A percentile compares a stretch with the other conserved stretches of the same genome.
Evolutionary conservation across 92 coral and sea anemone species (phyloP).

Genomic region (Anthopleura xanthogrammica): DNA sequence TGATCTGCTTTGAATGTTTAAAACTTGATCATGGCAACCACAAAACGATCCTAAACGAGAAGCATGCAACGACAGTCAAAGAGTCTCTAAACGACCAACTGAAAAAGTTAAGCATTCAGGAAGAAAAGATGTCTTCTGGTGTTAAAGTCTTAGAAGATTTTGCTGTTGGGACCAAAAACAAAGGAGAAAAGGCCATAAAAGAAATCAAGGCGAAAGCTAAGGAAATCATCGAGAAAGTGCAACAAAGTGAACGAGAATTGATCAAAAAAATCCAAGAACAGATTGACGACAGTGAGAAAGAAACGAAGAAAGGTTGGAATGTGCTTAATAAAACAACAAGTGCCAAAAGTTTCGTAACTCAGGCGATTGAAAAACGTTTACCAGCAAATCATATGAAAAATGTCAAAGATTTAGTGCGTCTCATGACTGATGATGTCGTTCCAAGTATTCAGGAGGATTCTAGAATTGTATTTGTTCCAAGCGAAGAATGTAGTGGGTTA

Average conservation of each 20-base stretch:
- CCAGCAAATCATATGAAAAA: not conserved
- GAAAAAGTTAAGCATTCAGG: not conserved
- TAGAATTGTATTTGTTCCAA: not conserved
- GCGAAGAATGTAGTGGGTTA: not conserved
- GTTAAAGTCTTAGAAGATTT: not conserved
- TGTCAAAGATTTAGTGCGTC: not conserved
- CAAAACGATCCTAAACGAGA: not conserved
- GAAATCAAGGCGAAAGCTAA: not conserved
- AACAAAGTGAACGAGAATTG: conserved; percentile 3
- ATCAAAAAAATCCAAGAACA: not conserved
- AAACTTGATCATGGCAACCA: conserved; percentile 8
- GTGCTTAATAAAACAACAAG: not conserved
- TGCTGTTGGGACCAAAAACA: not conserved
- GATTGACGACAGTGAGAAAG: not conserved
- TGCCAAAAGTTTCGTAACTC: not conserved
- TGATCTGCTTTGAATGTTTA: not conserved
- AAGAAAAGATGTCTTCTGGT: not conserved
- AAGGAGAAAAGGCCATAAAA: not conserved
- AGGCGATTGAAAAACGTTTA: not conserved
- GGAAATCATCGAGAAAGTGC: not conserved
- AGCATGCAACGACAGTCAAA: not conserved
- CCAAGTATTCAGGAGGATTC: not conserved
- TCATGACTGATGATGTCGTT: not conserved
- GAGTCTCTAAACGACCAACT: not conserved
- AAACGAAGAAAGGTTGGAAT: not conserved